Evolutionary conservation across 1,140 invertebrate genomes (phyloP).

Genomic region (Papilio polyxenes): DNA sequence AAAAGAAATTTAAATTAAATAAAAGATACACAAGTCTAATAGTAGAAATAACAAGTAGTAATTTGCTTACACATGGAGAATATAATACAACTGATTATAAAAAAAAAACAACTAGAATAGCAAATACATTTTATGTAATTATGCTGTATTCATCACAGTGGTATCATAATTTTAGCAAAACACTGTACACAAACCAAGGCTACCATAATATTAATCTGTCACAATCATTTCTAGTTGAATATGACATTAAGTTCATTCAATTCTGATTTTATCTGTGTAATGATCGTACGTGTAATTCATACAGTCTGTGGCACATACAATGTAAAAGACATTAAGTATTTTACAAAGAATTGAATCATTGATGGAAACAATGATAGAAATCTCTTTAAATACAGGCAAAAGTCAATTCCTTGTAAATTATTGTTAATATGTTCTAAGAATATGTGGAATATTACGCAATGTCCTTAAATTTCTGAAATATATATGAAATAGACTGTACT

Average conservation of each 20-base stretch:
- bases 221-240: constrained; percentile 45
- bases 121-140: background rate
- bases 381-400: background rate
- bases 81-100: background rate
- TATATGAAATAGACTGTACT: background rate
- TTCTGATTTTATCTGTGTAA: constrained; percentile 56
- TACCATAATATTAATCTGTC: constrained; percentile 28
- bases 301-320: constrained; percentile 27
- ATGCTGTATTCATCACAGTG: background rate
- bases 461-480: background rate
- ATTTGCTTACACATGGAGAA: no score
- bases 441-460: background rate
- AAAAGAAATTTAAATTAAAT: no score
- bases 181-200: constrained; percentile 38
- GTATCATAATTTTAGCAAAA: background rate
- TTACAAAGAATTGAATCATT: constrained; percentile 19
- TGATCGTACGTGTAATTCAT: constrained; percentile 40
- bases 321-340: constrained; percentile 8
- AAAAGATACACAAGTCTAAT: no score
- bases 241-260: constrained; percentile 58
- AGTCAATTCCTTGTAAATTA: background rate
- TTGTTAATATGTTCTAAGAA: background rate
- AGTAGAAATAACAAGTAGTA: no score
- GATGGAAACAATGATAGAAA: background rate
- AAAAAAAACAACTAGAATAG: background rate